These are phyloP conservation scores for Argopecten irradians DNA, from an alignment of 1,140 invertebrate species.

Conservation along the genomic window DNA sequence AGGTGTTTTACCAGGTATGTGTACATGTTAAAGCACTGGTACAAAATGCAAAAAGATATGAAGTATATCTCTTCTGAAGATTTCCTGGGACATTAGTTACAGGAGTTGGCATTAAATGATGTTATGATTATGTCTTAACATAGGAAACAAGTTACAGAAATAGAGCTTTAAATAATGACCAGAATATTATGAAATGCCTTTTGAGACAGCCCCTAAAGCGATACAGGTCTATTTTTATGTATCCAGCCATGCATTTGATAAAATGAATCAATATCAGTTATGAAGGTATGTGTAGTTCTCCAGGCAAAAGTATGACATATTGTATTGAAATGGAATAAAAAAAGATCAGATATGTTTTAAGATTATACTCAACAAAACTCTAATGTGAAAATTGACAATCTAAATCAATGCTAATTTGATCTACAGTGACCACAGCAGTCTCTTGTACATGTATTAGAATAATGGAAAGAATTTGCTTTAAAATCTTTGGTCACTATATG, in stretches of 20 bases:
- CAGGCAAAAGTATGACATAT: background rate
- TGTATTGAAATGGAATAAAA: background rate
- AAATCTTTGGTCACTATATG: too few relatives aligned
- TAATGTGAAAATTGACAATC: too few relatives aligned
- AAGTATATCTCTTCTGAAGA: too few relatives aligned
- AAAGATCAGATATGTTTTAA: too few relatives aligned
- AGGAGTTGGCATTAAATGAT: background rate
- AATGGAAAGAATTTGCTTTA: too few relatives aligned
- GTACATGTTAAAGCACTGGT: background rate
- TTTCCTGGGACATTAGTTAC: background rate
- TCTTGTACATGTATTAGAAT: background rate
- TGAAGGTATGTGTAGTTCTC: background rate
- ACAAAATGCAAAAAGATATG: too few relatives aligned
- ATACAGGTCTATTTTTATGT: background rate
- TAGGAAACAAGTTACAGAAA: background rate
- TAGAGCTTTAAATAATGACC: too few relatives aligned
- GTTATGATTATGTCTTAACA: background rate
- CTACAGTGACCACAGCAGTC: too few relatives aligned
- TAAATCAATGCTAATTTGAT: too few relatives aligned
- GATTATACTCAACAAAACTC: too few relatives aligned
- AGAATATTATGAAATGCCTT: background rate
- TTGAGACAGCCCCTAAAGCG: background rate
- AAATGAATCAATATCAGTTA: background rate
- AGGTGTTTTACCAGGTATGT: background rate
- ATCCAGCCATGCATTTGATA: background rate